Evolutionary conservation across 2,797 vertebrate genomes (phyloP), one percentile per base, ranked within the genome.

Genomic region (Geotrypetes seraphini): DNA sequence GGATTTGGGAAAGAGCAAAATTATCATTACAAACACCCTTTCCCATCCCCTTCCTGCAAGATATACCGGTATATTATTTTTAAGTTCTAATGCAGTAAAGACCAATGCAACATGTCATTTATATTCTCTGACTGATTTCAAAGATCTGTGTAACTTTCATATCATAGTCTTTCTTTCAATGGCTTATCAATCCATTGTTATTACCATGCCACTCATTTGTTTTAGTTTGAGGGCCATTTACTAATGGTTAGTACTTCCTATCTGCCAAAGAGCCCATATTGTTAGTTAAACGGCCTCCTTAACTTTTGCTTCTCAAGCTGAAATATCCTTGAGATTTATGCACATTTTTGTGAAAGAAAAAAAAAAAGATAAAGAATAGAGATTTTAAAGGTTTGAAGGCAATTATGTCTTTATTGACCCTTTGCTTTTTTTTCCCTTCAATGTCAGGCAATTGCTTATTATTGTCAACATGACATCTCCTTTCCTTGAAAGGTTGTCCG

Each of bases 401-500:
- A 66, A 72, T 71, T 72, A 63, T 52, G 68, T 78, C 71, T 73
- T 65, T 75, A 70, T 59, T 69, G 68, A 71, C 63, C 63, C 57
- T 62, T 32, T 13, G 15, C 1, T 5, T 42, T 53, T 24, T 23
- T 21, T n/a, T 46, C 50, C 28, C 47, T 54, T 53, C 8, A 13
- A 26, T 26, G 55, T 62, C 48, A 40, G 60, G 62, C 60, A 54
- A 55, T 52, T 52, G 60, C 67, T 68, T 68, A 75, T 69, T 68
- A 53, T 45, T 66, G 62, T 71, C 48, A 19, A 36, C 33, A 66
- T 66, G 63, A 74, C 67, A 64, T 78, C 77, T 70, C 64, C 73
- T 75, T 64, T 64, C 31, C 32, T 63, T 72, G 67, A 64, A 73
- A 68, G 65, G 58, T 57, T 72, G 71, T 69, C 49, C 20, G 69